Percentiles rank a stretch among this genome's conserved stretches.
phyloP scores from a whole-genome alignment of 2,888 invertebrate genomes.

The Zygothrica quintamaculata region DNA sequence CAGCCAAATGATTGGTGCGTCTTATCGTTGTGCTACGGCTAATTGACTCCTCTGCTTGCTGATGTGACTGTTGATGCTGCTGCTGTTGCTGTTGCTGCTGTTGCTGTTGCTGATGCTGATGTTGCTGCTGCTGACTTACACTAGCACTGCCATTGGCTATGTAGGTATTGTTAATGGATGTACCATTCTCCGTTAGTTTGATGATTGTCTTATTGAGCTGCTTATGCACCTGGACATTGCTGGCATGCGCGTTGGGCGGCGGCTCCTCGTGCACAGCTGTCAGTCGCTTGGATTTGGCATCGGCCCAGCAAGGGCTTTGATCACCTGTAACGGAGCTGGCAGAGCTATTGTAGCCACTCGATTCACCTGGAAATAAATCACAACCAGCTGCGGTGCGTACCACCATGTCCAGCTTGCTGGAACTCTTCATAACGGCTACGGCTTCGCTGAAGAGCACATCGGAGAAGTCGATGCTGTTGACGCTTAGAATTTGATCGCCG shows the following conservation, averaged over 20 bases:
- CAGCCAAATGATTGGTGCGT: conserved; percentile 36
- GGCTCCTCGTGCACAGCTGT: conserved; percentile 90
- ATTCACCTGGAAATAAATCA: conserved; percentile 92
- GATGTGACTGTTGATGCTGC: too few relatives aligned
- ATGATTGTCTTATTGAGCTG: conserved; percentile 89
- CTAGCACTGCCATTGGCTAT: conserved; percentile 62
- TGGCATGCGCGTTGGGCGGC: not conserved
- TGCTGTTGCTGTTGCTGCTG: conserved; percentile 36
- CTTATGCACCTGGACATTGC: conserved; percentile 41
- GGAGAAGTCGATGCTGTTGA: conserved; percentile 92
- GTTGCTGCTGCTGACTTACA: conserved; percentile 42
- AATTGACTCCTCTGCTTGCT: conserved; percentile 20
- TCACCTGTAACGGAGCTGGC: conserved; percentile 93
- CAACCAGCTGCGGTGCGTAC: conserved; percentile 92
- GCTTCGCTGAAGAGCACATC: conserved; percentile 94
- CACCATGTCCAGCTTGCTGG: conserved; percentile 90
- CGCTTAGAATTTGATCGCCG: conserved; percentile 95
- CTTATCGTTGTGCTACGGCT: conserved; percentile 62
- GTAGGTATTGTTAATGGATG: conserved; percentile 88
- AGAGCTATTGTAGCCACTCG: conserved; percentile 93
- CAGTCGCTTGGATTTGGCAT: conserved; percentile 87
- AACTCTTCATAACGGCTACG: conserved; percentile 91
- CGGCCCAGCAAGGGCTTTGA: conserved; percentile 88
- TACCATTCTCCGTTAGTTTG: conserved; percentile 89
- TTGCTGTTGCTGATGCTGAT: conserved; percentile 29